Evolutionary conservation across 1,140 invertebrate species (phyloP), one percentile per base, ranked within the genome.

Genomic region (Tetramorium alpestre): DNA sequence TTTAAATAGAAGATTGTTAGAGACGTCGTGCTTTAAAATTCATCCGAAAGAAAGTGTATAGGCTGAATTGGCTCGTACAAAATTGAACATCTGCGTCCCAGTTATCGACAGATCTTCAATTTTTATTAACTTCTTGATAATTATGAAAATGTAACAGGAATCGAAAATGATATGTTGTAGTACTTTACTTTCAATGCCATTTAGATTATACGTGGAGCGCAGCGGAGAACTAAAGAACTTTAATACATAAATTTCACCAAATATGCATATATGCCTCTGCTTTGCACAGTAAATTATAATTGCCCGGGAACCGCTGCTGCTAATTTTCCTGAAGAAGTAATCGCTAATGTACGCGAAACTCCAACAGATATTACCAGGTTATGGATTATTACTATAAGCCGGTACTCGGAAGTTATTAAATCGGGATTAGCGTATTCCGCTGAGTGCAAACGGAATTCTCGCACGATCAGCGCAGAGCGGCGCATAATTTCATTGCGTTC

Each of bases 321-420:
- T 65, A 78, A 78, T 65, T 65, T 78, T 78, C 41, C 28, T 11
- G 3, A 58, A 44, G 49, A 51, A 58, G 7, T 47, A 51, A 58
- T 60, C 13, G 22, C 38, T 80, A 80, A 67, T 58, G n/a, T 58
- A 56, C 33, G 41, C 51, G 67, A 49, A 82, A 82, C 70, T 82
- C 51, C 70, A 73, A 81, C 49, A 56, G 41, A 82, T 73, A 82
- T 73, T 58, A 60, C 41, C 28, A 18, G 13, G 38, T 60, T 72
- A 73, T 25, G 41, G 58, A 73, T 58, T 73, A 75, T 75, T 84
- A 47, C 41, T 60, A 10, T 25, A 38, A 73, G 67, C 69, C 47
- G 28, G 76, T 13, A 49, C 16, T 82, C 38, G 69, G 28, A 33
- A 44, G 54, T 33, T 60, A 84, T 84, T 75, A 84, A 84, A 84